phyloP scores from a whole-genome alignment of 2,113 vertebrate species.

The Aix galericulata region DNA sequence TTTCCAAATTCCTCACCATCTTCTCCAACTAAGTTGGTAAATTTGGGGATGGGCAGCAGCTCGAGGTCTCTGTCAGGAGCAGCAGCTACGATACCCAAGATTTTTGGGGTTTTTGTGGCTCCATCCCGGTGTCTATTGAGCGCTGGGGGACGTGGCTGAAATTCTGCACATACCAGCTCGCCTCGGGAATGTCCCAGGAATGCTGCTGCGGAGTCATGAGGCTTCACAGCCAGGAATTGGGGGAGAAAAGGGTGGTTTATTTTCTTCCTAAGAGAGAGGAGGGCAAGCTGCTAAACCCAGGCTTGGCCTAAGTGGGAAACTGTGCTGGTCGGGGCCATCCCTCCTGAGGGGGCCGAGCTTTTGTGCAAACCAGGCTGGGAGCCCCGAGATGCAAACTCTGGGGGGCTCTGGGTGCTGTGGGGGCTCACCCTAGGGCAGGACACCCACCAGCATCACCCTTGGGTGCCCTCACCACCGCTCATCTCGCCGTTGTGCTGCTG shows the following conservation, averaged over 20 bases:
- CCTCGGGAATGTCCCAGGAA: background rate
- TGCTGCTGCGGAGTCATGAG: background rate
- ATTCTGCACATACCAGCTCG: background rate
- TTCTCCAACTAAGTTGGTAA: background rate
- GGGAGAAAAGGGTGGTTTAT: background rate
- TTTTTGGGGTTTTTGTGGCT: background rate
- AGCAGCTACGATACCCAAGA: too few relatives aligned
- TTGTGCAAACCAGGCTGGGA: background rate
- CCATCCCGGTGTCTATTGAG: background rate
- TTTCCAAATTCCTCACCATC: background rate
- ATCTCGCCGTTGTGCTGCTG: background rate
- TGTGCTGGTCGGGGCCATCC: background rate
- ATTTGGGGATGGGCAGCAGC: background rate
- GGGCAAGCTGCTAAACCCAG: background rate
- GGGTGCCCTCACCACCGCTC: too few relatives aligned
- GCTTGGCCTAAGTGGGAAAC: background rate
- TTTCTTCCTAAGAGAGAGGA: background rate
- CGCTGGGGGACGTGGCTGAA: background rate
- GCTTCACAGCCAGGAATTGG: background rate
- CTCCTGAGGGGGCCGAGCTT: background rate
- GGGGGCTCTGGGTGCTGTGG: too few relatives aligned
- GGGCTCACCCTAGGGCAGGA: too few relatives aligned
- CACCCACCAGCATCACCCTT: too few relatives aligned
- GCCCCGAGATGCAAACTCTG: too few relatives aligned
- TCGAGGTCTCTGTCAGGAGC: fast-evolving